These are phyloP conservation scores for Hypocryptadius cinnamomeus DNA, from an alignment of 2,113 vertebrate genomes.

Conservation along the genomic window DNA sequence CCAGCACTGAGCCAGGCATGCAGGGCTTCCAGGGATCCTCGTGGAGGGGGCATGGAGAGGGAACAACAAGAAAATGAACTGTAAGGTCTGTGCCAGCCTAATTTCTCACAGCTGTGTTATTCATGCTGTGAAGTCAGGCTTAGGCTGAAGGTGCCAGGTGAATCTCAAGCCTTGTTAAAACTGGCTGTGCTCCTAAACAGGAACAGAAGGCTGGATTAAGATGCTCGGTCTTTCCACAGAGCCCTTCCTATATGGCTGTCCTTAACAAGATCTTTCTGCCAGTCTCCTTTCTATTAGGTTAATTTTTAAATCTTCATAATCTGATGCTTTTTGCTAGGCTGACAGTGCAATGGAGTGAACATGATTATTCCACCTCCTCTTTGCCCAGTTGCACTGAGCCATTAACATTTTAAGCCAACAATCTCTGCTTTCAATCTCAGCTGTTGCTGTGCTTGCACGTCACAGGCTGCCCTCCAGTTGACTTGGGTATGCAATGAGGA, in stretches of 20 bases:
- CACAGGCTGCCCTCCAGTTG: not conserved
- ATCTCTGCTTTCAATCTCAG: constrained; percentile 34
- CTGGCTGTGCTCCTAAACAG: not conserved
- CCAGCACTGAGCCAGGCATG: not conserved
- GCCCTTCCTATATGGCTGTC: not conserved
- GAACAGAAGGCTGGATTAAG: not conserved
- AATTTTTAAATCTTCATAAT: not conserved
- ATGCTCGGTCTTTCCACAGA: not conserved
- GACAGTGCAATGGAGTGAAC: not conserved
- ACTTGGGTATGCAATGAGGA: constrained; percentile 8
- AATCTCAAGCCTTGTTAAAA: fast-evolving
- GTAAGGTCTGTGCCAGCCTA: not conserved
- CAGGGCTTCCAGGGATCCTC: not conserved
- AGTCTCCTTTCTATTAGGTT: not conserved
- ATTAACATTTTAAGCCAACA: constrained; percentile 11
- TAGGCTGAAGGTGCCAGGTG: not conserved
- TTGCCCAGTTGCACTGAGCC: not conserved
- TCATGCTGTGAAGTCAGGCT: not conserved
- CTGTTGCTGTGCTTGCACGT: not conserved
- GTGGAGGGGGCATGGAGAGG: fast-evolving
- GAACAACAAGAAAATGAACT: not conserved
- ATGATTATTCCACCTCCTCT: not conserved
- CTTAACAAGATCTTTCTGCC: not conserved
- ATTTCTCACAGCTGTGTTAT: not conserved
- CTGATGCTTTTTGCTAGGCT: not conserved